These are phyloP conservation scores for Drosophila histrio DNA, from an alignment of 2,888 invertebrate genomes.

Conservation along the genomic window DNA sequence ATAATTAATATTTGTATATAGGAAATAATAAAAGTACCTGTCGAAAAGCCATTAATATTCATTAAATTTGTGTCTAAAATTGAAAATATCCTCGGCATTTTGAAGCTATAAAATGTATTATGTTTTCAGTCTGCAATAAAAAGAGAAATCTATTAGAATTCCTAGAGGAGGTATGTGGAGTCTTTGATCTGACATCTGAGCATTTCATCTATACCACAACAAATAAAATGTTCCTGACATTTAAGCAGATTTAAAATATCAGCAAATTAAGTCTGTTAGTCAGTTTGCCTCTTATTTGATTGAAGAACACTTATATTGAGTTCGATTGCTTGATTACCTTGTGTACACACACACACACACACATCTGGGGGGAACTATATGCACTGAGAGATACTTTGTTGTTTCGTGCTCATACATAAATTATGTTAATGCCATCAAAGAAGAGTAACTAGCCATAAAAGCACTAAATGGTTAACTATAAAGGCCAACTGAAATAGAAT, in stretches of 20 bases:
- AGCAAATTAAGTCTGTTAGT: background rate
- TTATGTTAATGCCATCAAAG: conserved; percentile 76
- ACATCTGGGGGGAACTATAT: background rate
- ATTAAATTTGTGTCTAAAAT: background rate
- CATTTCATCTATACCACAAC: background rate
- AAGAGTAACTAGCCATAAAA: conserved; percentile 71
- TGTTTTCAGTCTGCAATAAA: too few relatives aligned
- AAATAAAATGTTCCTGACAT: background rate
- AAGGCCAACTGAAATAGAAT: conserved; percentile 42
- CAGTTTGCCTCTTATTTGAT: conserved; percentile 7
- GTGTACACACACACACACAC: conserved; percentile 8
- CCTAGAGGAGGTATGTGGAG: too few relatives aligned
- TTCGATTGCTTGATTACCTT: conserved; percentile 63
- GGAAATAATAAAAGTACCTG: background rate
- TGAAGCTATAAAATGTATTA: too few relatives aligned
- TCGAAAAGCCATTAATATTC: background rate
- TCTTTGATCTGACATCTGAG: background rate
- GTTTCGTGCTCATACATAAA: conserved; percentile 76
- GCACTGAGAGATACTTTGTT: conserved; percentile 50
- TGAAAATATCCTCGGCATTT: background rate
- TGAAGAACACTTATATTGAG: conserved; percentile 19
- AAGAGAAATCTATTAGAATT: too few relatives aligned
- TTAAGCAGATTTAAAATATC: background rate
- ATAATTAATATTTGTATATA: conserved; percentile 32
- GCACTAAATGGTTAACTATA: conserved; percentile 67